Evolutionary conservation across 1,140 invertebrate genomes (phyloP), one percentile per base, ranked within the genome.

Genomic region (Lepidurus apus): DNA sequence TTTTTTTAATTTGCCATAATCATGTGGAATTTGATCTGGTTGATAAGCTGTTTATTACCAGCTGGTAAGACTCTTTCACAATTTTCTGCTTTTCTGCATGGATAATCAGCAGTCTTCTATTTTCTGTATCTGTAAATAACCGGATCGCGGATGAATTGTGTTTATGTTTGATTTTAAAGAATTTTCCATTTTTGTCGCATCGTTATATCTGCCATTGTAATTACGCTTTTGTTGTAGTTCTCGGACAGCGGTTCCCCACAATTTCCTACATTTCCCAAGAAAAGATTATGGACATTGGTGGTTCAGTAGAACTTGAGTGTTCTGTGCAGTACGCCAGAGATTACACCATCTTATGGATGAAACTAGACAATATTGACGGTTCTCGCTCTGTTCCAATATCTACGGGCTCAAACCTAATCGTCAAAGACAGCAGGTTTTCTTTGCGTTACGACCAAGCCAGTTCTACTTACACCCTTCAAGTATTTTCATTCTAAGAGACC

Each of bases 201-300:
- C 47, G n/a, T 42, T 75, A 4, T 34, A 0, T 13, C 24, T 77
- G 7, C 17, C 24, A 78, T 77, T 75, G 26, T n/a, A 78, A 78
- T n/a, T 1, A 7, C 3, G 34, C 42, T 79, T 83, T 79, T 82
- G 82, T 87, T 87, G 34, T 83, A 92, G 91, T 82, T 53, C 80
- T 83, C 74, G 87, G 86, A 17, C 94, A 95, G 83, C 87, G 93
- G 80, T 94, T 93, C 17, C 95, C 95, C 5, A 95, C 93, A 1
- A 97, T 97, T 82, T 95, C 94, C 0, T 93, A 94, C 80, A 96
- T 96, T 81, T 93, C 93, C 1, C 93, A 95, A 84, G 92, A 95
- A 84, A 93, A 95, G 87, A 94, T 96, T 73, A 91, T 93, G 83
- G 93, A 96, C 85, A 95, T 97, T 81, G 95, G 95, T 1, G 92